Evolutionary conservation across 2,797 vertebrate genomes (phyloP), one percentile per base, ranked within the genome.

Genomic region (Capromys pilorides): DNA sequence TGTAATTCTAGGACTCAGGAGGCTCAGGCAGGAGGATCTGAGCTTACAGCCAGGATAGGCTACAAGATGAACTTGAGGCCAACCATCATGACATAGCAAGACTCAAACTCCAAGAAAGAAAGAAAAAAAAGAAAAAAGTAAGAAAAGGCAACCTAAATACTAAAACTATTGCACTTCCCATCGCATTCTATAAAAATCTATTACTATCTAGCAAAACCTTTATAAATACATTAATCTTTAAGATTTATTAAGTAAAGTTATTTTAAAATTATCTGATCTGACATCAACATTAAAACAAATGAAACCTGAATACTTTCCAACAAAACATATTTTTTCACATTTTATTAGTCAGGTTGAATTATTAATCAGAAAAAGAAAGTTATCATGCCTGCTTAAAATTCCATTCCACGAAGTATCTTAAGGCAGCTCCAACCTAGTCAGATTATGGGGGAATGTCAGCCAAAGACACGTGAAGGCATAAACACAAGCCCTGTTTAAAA

Each of bases 91-190:
- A 14, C 22, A 45, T 4, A 41, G 22, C 71, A 41, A 41, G 36
- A 41, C 36, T 73, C 39, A 26, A 73, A 39, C 22, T 73, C 21
- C 36, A 73, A 73, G 22, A 14, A 26, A 41, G 1, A 41, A 41
- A 73, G 19, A 79, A 93, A 86, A 86, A 39, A 62, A 61, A 24
- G 81, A 88, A 88, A 61, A 18, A n/a, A n/a, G n/a, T n/a, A 19
- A n/a, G 28, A 83, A 92, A 89, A 88, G 36, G 71, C 61, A 95
- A 92, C 24, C 64, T 83, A 95, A 94, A 93, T 84, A 93, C 33
- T 92, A 26, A 59, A 91, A 85, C 90, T 21, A 84, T 41, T 75
- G 84, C 1, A 88, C 6, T 89, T 93, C 80, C 49, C 57, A 93
- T 51, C 75, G 16, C 81, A 87, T 5, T 59, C 10, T 61, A 51